Evolutionary conservation across 2,888 invertebrate species (phyloP).

Genomic region (Tromatobia lineatoria): DNA sequence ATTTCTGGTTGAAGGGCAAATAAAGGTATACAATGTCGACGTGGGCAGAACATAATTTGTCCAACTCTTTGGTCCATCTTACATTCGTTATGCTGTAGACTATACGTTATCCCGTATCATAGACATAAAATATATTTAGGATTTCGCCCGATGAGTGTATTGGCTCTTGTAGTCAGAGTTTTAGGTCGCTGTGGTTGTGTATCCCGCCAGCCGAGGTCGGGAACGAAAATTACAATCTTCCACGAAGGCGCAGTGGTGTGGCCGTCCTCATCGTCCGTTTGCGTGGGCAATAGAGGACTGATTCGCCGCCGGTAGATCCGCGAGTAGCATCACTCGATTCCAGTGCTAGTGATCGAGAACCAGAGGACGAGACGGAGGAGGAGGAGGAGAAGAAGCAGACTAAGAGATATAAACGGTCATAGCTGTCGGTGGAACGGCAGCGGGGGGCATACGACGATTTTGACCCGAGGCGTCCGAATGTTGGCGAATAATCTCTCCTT

Average conservation of each 20-base stretch:
- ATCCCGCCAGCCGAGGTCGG: conserved; percentile 68
- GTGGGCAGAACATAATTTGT: conserved; percentile 4
- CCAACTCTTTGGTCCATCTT: conserved; percentile 3
- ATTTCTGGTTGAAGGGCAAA: too few species aligned
- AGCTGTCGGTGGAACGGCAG: conserved; percentile 46
- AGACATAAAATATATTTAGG: conserved; percentile 10
- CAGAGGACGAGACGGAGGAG: conserved; percentile 21
- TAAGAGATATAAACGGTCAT: conserved; percentile 37
- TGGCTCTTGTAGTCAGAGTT: conserved; percentile 37
- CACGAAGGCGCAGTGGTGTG: conserved; percentile 60
- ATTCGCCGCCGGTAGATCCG: conserved; percentile 46
- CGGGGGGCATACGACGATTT: conserved; percentile 44
- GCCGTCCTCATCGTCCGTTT: background rate
- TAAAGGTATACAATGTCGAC: too few species aligned
- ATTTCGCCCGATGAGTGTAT: conserved; percentile 51
- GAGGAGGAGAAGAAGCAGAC: conserved; percentile 10
- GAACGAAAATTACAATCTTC: conserved; percentile 68
- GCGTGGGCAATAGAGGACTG: conserved; percentile 30
- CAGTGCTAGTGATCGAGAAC: conserved; percentile 36
- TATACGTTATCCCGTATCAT: background rate
- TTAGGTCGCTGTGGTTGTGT: conserved; percentile 54
- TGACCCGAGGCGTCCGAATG: conserved; percentile 50
- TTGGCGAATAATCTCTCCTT: conserved; percentile 43
- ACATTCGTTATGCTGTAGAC: conserved; percentile 1
- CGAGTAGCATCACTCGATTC: conserved; percentile 51